Evolutionary conservation across 1,140 invertebrate species (phyloP).

Genomic region (Ectropis grisescens): DNA sequence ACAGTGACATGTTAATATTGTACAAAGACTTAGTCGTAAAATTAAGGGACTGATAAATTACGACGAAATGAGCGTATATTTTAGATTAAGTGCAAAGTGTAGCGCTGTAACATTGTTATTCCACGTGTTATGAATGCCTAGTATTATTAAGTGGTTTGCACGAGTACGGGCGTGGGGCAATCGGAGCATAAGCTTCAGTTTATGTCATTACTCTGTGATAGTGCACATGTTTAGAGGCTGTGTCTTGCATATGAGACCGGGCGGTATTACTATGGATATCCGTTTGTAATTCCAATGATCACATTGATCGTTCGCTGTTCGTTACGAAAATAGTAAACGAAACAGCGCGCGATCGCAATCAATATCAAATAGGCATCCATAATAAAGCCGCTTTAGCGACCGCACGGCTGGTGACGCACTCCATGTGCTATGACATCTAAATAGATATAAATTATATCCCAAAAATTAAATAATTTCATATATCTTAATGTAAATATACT

Average conservation of each 20-base stretch:
- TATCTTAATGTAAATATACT: constrained; percentile 63
- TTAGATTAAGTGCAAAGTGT: constrained; percentile 41
- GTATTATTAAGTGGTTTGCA: constrained; percentile 62
- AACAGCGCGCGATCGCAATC: too few species aligned
- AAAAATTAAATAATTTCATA: constrained; percentile 68
- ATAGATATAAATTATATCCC: constrained; percentile 67
- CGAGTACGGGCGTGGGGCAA: constrained; percentile 64
- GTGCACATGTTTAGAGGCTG: constrained; percentile 43
- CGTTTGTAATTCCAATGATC: too few species aligned
- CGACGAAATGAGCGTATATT: constrained; percentile 24
- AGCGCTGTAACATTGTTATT: constrained; percentile 54
- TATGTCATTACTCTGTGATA: constrained; percentile 69
- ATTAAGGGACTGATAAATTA: constrained; percentile 38
- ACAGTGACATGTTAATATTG: constrained; percentile 35
- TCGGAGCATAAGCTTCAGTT: constrained; percentile 47
- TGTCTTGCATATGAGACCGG: constrained; percentile 16
- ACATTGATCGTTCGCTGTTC: too few species aligned
- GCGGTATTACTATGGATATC: too few species aligned
- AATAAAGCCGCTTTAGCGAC: too few species aligned
- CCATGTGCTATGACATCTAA: constrained; percentile 63
- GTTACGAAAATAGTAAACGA: too few species aligned
- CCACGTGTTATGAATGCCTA: constrained; percentile 50
- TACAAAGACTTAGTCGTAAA: constrained; percentile 29
- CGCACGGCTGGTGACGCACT: too few species aligned
- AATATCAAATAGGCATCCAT: too few species aligned